Evolutionary conservation across 2,888 invertebrate species (phyloP), one percentile per base, ranked within the genome.

Genomic region (Dolichomitus sp.): DNA sequence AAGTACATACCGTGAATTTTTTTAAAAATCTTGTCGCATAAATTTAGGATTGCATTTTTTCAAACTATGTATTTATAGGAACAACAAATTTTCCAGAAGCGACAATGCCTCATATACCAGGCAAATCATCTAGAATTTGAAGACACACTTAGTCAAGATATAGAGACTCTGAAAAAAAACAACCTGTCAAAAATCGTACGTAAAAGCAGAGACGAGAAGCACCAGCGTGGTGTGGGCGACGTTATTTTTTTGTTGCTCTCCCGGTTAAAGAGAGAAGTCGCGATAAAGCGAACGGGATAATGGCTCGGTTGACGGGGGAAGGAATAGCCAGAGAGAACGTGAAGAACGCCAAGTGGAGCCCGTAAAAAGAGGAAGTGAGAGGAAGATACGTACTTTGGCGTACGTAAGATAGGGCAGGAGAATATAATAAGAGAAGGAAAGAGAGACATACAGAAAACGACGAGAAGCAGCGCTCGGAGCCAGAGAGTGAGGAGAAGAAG

Each of bases 271-370:
- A 79, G 79, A 61, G 27, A 54, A 63, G 50, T 76, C 23, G 68
- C 69, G 78, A 73, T 83, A 83, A 76, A 83, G 50, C 75, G 66
- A 73, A 76, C 23, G 72, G 66, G 75, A 84, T 83, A 75, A 84
- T 81, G 77, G 76, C 42, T 81, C 65, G 77, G 73, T 70, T 45
- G 70, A 81, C 79, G 66, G 75, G 66, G 74, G 75, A 69, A 37
- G 73, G 63, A 65, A 77, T 75, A 72, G n/a, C 45, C 65, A 57
- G 42, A 54, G 33, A 59, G 80, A 80, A 72, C 65, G 40, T 33
- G 61, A 50, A 45, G 52, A 40, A 69, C 59, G 68, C 42, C 59
- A 79, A 61, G 37, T 59, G 42, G 42, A n/a, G 52, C 52, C 23
- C 1, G 69, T 9, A 9, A 9, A 37, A 37, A 37, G 11, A 17